Evolutionary conservation across 2,113 vertebrate species (phyloP).

Genomic region (Heterotis niloticus): DNA sequence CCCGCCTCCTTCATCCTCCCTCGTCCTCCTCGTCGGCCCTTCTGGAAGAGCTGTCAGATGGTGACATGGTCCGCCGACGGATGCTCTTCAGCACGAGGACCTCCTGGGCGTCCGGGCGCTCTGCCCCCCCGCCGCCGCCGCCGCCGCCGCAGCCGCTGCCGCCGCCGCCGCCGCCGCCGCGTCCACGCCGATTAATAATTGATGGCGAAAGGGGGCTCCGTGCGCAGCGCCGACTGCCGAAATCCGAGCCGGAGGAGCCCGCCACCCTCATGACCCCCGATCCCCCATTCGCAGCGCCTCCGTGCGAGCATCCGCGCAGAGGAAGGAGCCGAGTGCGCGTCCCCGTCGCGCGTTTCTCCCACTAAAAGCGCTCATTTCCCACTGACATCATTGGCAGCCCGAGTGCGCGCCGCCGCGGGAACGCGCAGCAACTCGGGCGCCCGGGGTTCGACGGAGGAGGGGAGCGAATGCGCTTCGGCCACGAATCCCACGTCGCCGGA

Average conservation of each 20-base stretch:
- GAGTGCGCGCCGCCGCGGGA: too few relatives aligned
- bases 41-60: conserved; percentile 59
- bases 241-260: conserved; percentile 41
- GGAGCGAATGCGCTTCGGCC: too few relatives aligned
- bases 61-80: conserved; percentile 65
- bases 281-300: conserved; percentile 43
- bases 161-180: conserved; percentile 39
- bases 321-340: conserved; percentile 20
- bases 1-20: conserved; percentile 77
- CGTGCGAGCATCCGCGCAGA: conserved; percentile 38
- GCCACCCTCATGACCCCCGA: conserved; percentile 51
- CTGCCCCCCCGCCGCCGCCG: conserved; percentile 41
- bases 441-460: too few relatives aligned
- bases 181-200: conserved; percentile 57
- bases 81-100: conserved; percentile 57
- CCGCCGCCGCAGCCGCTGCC: conserved; percentile 44
- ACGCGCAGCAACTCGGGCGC: conserved; percentile 24
- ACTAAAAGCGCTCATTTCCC: conserved; percentile 21
- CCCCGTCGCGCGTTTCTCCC: conserved; percentile 11
- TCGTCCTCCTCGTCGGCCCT: conserved; percentile 70
- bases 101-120: conserved; percentile 40
- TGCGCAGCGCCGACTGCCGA: conserved; percentile 43
- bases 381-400: conserved; percentile 10
- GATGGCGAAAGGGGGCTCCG: conserved; percentile 41
- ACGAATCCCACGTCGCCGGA: too few relatives aligned